These are phyloP conservation scores for Cirrhinus molitorella DNA, from an alignment of 2,797 vertebrate genomes.

Conservation along the genomic window DNA sequence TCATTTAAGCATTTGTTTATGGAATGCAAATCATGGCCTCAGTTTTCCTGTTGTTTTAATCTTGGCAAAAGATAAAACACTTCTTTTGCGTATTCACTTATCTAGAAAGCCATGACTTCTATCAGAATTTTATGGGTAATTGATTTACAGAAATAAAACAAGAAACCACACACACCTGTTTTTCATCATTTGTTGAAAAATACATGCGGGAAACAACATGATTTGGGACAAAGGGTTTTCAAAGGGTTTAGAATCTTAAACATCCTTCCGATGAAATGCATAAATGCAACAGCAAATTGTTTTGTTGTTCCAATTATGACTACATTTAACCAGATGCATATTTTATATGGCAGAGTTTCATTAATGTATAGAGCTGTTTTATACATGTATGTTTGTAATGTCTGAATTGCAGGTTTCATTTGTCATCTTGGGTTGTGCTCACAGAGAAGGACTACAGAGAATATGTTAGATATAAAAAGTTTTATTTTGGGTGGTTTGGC, in stretches of 20 bases:
- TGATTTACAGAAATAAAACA: slow-evolving; percentile 52
- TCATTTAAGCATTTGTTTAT: slow-evolving; percentile 60
- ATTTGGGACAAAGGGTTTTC: slow-evolving; percentile 42
- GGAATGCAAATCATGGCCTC: slow-evolving; percentile 34
- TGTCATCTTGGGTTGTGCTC: not conserved
- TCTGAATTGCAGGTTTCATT: not conserved
- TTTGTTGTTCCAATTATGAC: not conserved
- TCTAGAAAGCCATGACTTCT: slow-evolving; percentile 59
- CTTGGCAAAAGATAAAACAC: slow-evolving; percentile 65
- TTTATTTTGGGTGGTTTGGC: not conserved
- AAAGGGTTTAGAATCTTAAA: slow-evolving; percentile 9
- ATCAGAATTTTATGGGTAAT: slow-evolving; percentile 56
- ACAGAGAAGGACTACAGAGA: not conserved
- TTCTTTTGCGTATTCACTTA: slow-evolving; percentile 52
- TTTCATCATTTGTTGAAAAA: slow-evolving; percentile 59
- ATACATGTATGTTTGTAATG: not conserved
- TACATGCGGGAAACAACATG: slow-evolving; percentile 58
- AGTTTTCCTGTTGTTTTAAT: slow-evolving; percentile 47
- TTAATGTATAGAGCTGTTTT: not conserved
- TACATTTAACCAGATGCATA: not conserved
- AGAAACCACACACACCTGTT: slow-evolving; percentile 63
- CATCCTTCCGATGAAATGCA: not conserved
- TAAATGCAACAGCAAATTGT: not conserved
- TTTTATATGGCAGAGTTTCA: not conserved
- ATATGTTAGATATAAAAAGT: not conserved